phyloP scores from a whole-genome alignment of 2,888 invertebrate species.

The Andrena chrysosceles region DNA sequence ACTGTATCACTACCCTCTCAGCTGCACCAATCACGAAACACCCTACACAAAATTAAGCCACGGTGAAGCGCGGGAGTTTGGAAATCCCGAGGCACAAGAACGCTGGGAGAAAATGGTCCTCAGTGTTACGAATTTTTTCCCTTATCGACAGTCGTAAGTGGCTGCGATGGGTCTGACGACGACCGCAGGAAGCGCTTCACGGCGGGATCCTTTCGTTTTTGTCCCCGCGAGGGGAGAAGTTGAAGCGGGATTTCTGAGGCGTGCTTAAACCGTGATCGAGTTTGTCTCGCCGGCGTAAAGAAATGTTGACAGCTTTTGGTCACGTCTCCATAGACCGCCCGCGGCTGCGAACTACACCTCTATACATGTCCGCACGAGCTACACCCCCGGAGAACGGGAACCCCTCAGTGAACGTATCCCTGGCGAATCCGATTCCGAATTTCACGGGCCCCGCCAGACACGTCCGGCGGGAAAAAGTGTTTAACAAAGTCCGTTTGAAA shows the following conservation, averaged over 20 bases:
- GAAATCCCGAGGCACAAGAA: too few relatives aligned
- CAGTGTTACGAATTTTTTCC: slow-evolving; percentile 5
- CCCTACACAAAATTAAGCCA: too few relatives aligned
- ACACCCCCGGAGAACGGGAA: slow-evolving; percentile 1
- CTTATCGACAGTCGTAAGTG: slow-evolving; percentile 37
- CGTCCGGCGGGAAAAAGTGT: slow-evolving; percentile 3
- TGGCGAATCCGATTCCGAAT: slow-evolving; percentile 45
- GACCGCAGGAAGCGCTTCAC: slow-evolving; percentile 49
- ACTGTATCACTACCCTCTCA: too few relatives aligned
- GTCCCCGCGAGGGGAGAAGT: slow-evolving; percentile 1
- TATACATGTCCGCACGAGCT: slow-evolving; percentile 42
- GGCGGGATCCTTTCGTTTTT: slow-evolving; percentile 30
- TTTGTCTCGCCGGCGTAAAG: slow-evolving; percentile 61
- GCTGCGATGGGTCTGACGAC: slow-evolving; percentile 35
- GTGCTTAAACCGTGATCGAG: slow-evolving; percentile 65
- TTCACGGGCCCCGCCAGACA: slow-evolving; percentile 29
- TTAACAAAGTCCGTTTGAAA: background rate
- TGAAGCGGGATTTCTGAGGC: slow-evolving; percentile 18
- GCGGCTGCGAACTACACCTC: slow-evolving; percentile 26
- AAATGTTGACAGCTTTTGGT: slow-evolving; percentile 74
- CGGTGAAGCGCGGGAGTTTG: too few relatives aligned
- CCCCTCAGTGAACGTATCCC: slow-evolving; percentile 34
- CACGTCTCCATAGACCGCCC: slow-evolving; percentile 74
- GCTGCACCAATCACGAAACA: too few relatives aligned
- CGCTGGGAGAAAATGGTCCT: background rate